These are phyloP conservation scores for Anthoscopus minutus DNA, from an alignment of 2,113 vertebrate genomes.

Conservation along the genomic window DNA sequence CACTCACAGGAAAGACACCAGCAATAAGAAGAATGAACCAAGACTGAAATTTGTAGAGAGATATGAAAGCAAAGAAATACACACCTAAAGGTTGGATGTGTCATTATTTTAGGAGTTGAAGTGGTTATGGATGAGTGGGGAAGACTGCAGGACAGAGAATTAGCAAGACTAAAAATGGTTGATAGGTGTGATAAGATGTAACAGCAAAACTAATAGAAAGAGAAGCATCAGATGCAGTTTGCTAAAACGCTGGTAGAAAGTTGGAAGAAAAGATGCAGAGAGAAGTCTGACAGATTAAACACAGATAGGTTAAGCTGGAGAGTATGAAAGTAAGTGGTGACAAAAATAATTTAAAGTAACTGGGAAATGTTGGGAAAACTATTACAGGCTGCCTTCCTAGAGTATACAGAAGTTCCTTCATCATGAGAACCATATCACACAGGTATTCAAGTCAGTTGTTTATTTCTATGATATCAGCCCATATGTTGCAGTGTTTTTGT, in stretches of 20 bases:
- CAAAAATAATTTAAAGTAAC: background rate
- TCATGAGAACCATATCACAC: background rate
- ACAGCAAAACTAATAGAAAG: background rate
- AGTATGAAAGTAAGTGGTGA: background rate
- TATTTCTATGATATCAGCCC: background rate
- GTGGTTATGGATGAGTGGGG: background rate
- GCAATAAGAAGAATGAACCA: background rate
- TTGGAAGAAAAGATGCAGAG: background rate
- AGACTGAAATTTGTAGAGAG: background rate
- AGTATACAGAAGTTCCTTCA: background rate
- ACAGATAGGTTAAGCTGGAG: background rate
- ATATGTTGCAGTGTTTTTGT: background rate
- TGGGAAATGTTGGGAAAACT: background rate
- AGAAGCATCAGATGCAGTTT: background rate
- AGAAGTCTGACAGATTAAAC: background rate
- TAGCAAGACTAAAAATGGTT: background rate
- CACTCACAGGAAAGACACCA: background rate
- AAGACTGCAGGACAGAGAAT: background rate
- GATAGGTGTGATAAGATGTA: background rate
- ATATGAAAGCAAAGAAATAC: background rate
- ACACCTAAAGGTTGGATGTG: background rate
- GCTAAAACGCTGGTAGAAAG: background rate
- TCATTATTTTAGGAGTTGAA: background rate
- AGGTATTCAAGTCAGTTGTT: background rate
- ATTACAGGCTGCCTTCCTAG: background rate